Conservation (phyloP, 1,140 invertebrate genomes). For the Drosophila yakuba region DNA sequence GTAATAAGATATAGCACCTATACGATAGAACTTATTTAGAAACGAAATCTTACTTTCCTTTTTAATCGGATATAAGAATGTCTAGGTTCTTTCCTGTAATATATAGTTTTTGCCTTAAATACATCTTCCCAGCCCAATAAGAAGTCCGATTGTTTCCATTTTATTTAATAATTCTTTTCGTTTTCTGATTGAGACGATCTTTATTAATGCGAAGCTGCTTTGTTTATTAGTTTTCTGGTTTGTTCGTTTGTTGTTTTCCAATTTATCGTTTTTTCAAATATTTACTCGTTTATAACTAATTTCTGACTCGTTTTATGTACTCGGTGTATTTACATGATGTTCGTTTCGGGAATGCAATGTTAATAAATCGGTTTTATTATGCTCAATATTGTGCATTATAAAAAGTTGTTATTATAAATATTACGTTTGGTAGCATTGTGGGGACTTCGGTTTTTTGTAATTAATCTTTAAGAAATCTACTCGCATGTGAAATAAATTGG, state of each 20-base stretch:
- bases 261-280: conserved; percentile 35
- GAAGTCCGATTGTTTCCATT: conserved; percentile 21
- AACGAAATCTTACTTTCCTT: too few species aligned
- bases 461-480: conserved; percentile 67
- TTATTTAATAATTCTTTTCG: conserved; percentile 50
- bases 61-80: not conserved
- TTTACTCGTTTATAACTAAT: conserved; percentile 48
- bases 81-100: not conserved
- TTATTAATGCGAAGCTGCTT: conserved; percentile 80
- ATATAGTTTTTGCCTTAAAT: not conserved
- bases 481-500: conserved; percentile 57
- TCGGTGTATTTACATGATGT: conserved; percentile 73
- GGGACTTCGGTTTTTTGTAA: conserved; percentile 39
- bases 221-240: conserved; percentile 56
- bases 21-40: too few species aligned
- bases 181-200: conserved; percentile 71
- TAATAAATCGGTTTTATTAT: conserved; percentile 54
- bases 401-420: conserved; percentile 40
- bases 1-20: too few species aligned
- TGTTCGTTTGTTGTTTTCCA: conserved; percentile 42
- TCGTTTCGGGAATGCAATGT: conserved; percentile 45
- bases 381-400: conserved; percentile 49
- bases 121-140: not conserved
- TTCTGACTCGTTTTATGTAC: conserved; percentile 32
- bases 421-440: conserved; percentile 53